phyloP scores from a whole-genome alignment of 2,888 invertebrate genomes.

The Lithosia quadra region DNA sequence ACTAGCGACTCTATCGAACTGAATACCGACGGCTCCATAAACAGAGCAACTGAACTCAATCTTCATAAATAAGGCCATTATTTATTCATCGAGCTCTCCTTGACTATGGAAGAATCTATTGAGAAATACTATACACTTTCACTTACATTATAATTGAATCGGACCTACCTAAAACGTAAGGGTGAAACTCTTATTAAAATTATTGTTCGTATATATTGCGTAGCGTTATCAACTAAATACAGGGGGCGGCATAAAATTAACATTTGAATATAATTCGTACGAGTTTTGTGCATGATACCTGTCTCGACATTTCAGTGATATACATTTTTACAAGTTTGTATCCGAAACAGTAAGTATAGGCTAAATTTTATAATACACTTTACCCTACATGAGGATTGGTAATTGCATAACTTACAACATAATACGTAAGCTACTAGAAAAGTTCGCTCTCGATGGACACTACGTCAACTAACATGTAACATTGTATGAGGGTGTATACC shows the following conservation, averaged over 20 bases:
- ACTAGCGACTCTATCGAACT: slow-evolving; percentile 76
- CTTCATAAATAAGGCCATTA: slow-evolving; percentile 79
- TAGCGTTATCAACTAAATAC: slow-evolving; percentile 58
- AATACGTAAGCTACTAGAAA: slow-evolving; percentile 73
- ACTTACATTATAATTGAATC: slow-evolving; percentile 84
- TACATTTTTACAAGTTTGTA: slow-evolving; percentile 77
- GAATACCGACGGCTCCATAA: slow-evolving; percentile 46
- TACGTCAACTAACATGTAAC: slow-evolving; percentile 46
- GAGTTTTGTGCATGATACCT: slow-evolving; percentile 81
- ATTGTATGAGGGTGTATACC: slow-evolving; percentile 36
- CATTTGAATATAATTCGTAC: slow-evolving; percentile 67
- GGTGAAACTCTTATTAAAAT: slow-evolving; percentile 65
- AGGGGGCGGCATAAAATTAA: slow-evolving; percentile 47
- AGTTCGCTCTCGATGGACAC: slow-evolving; percentile 62
- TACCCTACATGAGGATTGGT: slow-evolving; percentile 76
- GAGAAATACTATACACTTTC: slow-evolving; percentile 83
- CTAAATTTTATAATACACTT: slow-evolving; percentile 78
- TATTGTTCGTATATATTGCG: slow-evolving; percentile 82
- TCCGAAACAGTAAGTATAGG: slow-evolving; percentile 73
- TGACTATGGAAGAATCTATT: slow-evolving; percentile 76
- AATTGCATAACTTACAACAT: slow-evolving; percentile 73
- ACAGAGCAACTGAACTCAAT: slow-evolving; percentile 54
- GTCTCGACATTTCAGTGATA: slow-evolving; percentile 73
- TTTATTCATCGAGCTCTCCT: slow-evolving; percentile 63
- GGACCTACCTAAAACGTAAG: slow-evolving; percentile 82